These are phyloP conservation scores for Poeciliopsis turneri DNA, from an alignment of 2,797 vertebrate genomes.

Conservation along the genomic window DNA sequence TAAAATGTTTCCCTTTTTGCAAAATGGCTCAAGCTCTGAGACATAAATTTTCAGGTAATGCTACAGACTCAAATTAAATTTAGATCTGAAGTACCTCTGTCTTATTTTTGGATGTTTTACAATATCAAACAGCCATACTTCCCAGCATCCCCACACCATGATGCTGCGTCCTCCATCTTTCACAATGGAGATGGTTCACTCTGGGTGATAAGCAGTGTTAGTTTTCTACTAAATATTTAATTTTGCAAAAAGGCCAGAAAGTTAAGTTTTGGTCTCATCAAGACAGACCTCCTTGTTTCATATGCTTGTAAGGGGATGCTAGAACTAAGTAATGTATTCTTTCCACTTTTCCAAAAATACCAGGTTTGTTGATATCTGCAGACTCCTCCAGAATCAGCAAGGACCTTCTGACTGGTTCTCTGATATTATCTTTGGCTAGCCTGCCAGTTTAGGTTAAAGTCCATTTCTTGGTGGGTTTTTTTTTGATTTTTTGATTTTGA, in stretches of 20 bases:
- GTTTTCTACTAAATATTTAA: neutral
- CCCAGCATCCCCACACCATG: neutral
- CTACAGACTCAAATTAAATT: neutral
- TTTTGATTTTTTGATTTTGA: neutral
- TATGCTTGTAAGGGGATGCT: neutral
- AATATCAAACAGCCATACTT: too few relatives aligned
- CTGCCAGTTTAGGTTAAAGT: neutral
- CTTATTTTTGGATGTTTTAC: too few relatives aligned
- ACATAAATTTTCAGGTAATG: neutral
- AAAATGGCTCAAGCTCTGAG: neutral
- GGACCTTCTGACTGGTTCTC: neutral
- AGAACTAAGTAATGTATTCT: neutral
- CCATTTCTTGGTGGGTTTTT: neutral
- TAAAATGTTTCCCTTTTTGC: neutral
- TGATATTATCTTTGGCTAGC: neutral
- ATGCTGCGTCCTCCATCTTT: neutral
- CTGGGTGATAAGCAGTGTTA: neutral
- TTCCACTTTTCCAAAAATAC: neutral
- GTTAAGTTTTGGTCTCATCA: neutral
- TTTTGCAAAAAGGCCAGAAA: neutral
- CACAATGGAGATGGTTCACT: neutral
- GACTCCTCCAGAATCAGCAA: neutral
- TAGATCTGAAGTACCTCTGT: neutral
- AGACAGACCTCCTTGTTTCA: neutral
- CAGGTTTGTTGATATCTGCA: neutral